Percentiles rank a stretch among this genome's conserved stretches.
phyloP scores from a whole-genome alignment of 2,888 invertebrate genomes.

The Bimastos eiseni region DNA sequence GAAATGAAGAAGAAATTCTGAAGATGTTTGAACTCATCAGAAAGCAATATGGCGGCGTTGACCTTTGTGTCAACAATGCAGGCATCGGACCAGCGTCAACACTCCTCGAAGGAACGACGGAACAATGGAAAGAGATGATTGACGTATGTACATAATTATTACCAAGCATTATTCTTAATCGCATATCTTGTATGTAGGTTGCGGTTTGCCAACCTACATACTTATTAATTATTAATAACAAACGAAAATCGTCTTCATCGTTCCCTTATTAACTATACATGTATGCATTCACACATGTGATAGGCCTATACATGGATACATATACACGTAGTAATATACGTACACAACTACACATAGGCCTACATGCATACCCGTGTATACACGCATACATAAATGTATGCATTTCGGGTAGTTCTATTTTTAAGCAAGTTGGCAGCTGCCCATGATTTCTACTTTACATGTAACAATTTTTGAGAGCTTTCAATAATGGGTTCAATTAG shows the following conservation, averaged over 20 bases:
- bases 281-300: too few relatives aligned
- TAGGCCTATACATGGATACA: not conserved
- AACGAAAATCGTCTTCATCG: too few relatives aligned
- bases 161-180: too few relatives aligned
- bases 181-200: too few relatives aligned
- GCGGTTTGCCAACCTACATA: too few relatives aligned
- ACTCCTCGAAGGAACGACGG: constrained; percentile 54
- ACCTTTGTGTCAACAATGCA: constrained; percentile 70
- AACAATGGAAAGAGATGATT: constrained; percentile 53
- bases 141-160: constrained; percentile 49
- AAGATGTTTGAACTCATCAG: constrained; percentile 64
- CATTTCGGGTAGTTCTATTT: too few relatives aligned
- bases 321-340: not conserved
- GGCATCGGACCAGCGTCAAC: constrained; percentile 62
- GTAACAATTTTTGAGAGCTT: too few relatives aligned
- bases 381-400: too few relatives aligned
- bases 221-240: too few relatives aligned
- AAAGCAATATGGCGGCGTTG: constrained; percentile 63
- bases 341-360: not conserved
- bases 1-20: constrained; percentile 66
- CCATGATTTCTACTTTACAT: too few relatives aligned
- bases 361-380: not conserved
- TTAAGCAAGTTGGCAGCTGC: too few relatives aligned
- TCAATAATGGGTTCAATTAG: too few relatives aligned
- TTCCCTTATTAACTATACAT: not conserved